Evolutionary conservation across 2,113 vertebrate genomes (phyloP), one percentile per base, ranked within the genome.

Genomic region (Oryzias curvinotus): DNA sequence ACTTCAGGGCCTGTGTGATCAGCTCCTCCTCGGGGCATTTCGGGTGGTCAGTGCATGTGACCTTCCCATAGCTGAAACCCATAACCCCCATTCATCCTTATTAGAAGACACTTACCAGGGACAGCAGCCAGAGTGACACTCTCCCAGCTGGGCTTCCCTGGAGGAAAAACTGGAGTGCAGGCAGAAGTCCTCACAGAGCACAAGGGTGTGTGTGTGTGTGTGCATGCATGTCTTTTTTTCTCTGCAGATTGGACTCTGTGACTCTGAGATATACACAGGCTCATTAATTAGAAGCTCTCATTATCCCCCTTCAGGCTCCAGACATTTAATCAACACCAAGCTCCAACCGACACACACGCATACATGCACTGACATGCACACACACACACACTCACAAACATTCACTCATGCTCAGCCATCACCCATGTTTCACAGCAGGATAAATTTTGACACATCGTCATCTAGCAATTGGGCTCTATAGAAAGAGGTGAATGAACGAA

Each of bases 221-320:
- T 64, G 53, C 21, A 46, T 59, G 53, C 62, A 61, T 61, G 57
- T 58, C 28, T 68, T 69, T 86, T 69, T 74, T 65, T 83, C 78
- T 71, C 63, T 79, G 63, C 77, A 81, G 83, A 90, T 89, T 88
- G 83, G 81, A 85, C 84, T 85, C 86, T 88, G 87, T 85, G 76
- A 87, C 87, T 87, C 78, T 62, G 84, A 88, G 91, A 91, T 91
- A 90, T 82, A 81, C 81, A 59, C 78, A 56, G 84, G 82, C 89
- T 90, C 86, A 88, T 92, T 92, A 92, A 91, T 92, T 91, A 91
- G 80, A 88, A 68, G 68, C 87, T 88, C 87, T 89, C 87, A 88
- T 91, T 90, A 91, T 88, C 72, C 84, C 83, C 86, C 86, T 85
- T 83, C 68, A 79, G 84, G 88, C 86, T 85, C 64, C 75, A 91